These are phyloP conservation scores for Cenopis cana DNA, from an alignment of 2,888 invertebrate species.

Conservation along the genomic window DNA sequence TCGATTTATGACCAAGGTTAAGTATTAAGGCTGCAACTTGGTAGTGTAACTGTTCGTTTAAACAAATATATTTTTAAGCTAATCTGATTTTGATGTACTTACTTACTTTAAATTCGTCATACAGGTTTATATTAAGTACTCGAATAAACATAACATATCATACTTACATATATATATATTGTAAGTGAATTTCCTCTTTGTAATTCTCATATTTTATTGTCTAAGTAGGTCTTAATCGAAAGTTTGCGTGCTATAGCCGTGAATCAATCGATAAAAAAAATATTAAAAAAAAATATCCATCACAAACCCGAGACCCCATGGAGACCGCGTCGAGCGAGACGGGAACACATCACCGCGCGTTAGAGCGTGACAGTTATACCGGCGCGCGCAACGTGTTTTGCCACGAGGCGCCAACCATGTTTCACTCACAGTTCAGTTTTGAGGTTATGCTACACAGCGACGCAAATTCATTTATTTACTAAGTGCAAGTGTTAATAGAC, in stretches of 20 bases:
- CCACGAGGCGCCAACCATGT: conserved; percentile 58
- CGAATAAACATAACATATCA: no score
- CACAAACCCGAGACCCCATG: conserved; percentile 10
- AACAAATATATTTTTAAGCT: neutral
- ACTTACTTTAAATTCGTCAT: no score
- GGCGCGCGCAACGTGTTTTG: conserved; percentile 67
- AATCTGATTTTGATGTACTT: neutral
- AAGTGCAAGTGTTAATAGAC: conserved; percentile 19
- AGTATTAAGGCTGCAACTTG: neutral
- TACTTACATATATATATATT: no score
- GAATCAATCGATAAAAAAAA: neutral
- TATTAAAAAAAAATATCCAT: neutral
- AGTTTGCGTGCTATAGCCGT: neutral
- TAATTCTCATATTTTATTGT: no score
- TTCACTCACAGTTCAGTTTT: conserved; percentile 52
- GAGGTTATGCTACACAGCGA: conserved; percentile 65
- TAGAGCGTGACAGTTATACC: conserved; percentile 55
- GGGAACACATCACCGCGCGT: conserved; percentile 30
- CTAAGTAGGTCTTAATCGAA: neutral
- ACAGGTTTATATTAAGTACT: no score
- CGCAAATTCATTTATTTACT: conserved; percentile 10
- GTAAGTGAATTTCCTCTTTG: no score
- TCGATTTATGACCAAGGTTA: no score
- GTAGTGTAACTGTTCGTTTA: neutral
- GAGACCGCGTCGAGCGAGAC: conserved; percentile 52